These are phyloP conservation scores for Pseudorectes ferrugineus DNA, from an alignment of 2,113 vertebrate genomes.

Conservation along the genomic window DNA sequence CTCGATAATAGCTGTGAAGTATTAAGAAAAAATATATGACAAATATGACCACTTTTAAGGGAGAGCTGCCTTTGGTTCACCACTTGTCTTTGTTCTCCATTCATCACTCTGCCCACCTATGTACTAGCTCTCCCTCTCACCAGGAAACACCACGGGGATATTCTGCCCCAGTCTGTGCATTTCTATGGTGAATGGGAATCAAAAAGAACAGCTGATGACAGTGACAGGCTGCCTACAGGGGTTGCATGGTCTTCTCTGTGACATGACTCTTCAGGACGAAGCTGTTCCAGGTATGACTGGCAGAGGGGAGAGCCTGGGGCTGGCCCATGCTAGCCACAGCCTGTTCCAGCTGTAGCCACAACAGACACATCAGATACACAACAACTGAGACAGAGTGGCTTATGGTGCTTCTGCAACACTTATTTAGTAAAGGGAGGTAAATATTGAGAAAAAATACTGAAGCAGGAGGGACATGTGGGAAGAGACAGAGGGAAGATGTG, in stretches of 20 bases:
- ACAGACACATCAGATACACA: no score
- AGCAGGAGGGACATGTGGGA: no score
- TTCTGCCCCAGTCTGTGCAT: neutral
- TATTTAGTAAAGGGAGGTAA: no score
- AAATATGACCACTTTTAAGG: neutral
- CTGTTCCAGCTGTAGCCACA: no score
- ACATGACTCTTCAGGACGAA: neutral
- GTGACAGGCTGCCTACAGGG: neutral
- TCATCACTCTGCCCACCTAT: neutral
- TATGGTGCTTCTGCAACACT: no score
- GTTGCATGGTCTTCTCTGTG: neutral
- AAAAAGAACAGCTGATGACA: neutral
- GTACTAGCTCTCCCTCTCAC: neutral
- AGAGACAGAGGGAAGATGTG: no score
- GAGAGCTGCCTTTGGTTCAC: neutral
- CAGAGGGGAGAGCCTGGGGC: neutral
- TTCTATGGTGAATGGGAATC: neutral
- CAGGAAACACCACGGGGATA: neutral
- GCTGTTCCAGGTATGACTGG: neutral
- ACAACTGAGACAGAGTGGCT: no score
- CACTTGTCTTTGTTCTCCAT: neutral
- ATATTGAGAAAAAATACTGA: no score
- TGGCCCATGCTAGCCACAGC: no score
- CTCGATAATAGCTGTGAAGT: neutral
- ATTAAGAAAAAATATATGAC: neutral